A percentile compares a stretch with the other conserved stretches of the same genome.
These are phyloP conservation scores for Cottus gobio DNA, from an alignment of 2,113 vertebrate genomes.

Conservation along the genomic window DNA sequence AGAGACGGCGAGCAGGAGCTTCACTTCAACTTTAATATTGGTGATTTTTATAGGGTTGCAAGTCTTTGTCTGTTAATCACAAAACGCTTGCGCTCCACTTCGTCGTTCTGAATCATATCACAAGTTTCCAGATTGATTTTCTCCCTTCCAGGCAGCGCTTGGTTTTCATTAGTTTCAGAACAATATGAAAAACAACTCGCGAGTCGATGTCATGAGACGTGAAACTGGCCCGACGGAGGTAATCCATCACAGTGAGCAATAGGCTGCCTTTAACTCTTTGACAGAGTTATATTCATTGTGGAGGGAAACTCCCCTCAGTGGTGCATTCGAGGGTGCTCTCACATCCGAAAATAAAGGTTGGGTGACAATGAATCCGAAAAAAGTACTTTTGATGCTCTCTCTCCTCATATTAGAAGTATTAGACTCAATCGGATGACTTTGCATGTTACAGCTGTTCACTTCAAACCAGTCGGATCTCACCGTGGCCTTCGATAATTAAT, in stretches of 20 bases:
- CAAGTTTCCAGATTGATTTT: slow-evolving; percentile 48
- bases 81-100: slow-evolving; percentile 9
- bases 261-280: slow-evolving; percentile 26
- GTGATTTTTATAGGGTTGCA: slow-evolving; percentile 6
- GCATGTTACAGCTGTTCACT: not conserved
- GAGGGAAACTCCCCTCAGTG: not conserved
- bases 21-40: not conserved
- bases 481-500: not conserved
- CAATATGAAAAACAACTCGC: slow-evolving; percentile 35
- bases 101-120: slow-evolving; percentile 19
- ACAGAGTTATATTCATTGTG: slow-evolving; percentile 13
- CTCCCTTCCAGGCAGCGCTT: slow-evolving; percentile 41
- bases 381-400: not conserved
- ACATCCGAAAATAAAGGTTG: not conserved
- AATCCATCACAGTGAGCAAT: slow-evolving; percentile 58
- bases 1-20: slow-evolving; percentile 36
- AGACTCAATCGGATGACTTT: not conserved
- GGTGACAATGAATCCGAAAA: not conserved
- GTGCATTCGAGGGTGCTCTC: not conserved
- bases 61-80: slow-evolving; percentile 6
- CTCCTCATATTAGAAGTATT: not conserved
- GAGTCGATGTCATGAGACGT: no score
- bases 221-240: slow-evolving; percentile 38
- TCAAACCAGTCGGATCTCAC: not conserved
- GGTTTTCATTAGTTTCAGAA: slow-evolving; percentile 48